phyloP scores from a whole-genome alignment of 2,888 invertebrate genomes.

The Tromatobia lineatoria region DNA sequence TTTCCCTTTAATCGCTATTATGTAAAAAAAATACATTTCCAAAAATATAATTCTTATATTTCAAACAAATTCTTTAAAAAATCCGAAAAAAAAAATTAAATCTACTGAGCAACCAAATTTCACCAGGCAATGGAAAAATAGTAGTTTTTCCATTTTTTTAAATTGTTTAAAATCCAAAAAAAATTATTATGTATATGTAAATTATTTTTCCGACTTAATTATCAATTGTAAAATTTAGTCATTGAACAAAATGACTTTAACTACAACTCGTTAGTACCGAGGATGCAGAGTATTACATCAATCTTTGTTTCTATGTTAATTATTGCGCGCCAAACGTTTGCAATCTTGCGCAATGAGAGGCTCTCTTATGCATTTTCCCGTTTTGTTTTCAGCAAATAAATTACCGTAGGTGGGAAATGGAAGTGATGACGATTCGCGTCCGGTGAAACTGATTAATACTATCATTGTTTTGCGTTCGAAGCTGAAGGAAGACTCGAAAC shows the following conservation, averaged over 20 bases:
- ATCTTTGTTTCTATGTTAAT: slow-evolving; percentile 58
- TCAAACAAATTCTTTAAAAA: too few relatives aligned
- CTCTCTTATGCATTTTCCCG: slow-evolving; percentile 7
- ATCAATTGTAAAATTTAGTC: too few relatives aligned
- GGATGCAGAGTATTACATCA: slow-evolving; percentile 35
- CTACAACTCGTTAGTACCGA: background rate
- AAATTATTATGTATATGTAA: background rate
- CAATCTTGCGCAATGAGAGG: slow-evolving; percentile 35
- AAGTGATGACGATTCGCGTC: slow-evolving; percentile 7
- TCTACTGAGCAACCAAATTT: too few relatives aligned
- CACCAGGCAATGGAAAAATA: too few relatives aligned
- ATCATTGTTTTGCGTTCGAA: slow-evolving; percentile 21
- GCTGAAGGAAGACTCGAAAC: background rate
- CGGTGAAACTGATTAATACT: slow-evolving; percentile 39
- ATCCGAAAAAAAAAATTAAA: too few relatives aligned
- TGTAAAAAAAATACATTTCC: too few relatives aligned
- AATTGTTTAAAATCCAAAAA: too few relatives aligned
- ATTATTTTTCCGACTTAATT: too few relatives aligned
- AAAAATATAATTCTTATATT: too few relatives aligned
- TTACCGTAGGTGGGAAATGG: background rate
- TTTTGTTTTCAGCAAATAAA: background rate
- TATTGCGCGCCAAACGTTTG: slow-evolving; percentile 32
- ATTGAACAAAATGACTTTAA: too few relatives aligned
- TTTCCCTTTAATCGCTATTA: too few relatives aligned
- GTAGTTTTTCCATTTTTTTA: too few relatives aligned